phyloP scores from a whole-genome alignment of 1,140 invertebrate species.

The Tetraneura akinire region DNA sequence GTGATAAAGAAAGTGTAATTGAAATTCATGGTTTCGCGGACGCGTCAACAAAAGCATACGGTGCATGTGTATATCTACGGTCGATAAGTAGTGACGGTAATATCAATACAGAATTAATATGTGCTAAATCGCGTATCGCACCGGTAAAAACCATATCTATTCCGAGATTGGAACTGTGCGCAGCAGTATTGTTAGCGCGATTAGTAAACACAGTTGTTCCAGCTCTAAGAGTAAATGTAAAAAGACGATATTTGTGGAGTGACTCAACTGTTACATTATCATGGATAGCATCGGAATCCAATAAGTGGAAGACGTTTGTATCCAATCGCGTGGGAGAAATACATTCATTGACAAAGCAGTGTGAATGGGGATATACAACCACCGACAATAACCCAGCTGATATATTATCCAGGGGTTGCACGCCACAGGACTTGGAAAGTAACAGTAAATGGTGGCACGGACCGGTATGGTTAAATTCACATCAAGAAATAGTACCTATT shows the following conservation, averaged over 20 bases:
- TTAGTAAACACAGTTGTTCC: background rate
- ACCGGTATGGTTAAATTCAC: background rate
- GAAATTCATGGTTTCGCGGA: constrained; percentile 38
- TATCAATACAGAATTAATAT: background rate
- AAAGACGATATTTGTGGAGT: constrained; percentile 51
- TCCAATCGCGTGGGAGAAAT: constrained; percentile 54
- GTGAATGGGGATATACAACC: constrained; percentile 55
- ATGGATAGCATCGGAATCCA: constrained; percentile 44
- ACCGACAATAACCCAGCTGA: constrained; percentile 53
- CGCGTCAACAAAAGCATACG: constrained; percentile 19
- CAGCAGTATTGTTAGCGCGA: background rate
- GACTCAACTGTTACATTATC: constrained; percentile 39
- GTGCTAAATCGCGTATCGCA: background rate
- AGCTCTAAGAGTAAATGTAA: background rate
- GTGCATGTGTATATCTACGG: constrained; percentile 3
- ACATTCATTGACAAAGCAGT: constrained; percentile 53
- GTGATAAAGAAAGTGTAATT: background rate
- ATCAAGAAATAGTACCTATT: too few relatives aligned
- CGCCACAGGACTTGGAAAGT: constrained; percentile 55
- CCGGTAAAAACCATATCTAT: background rate
- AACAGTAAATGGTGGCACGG: constrained; percentile 50
- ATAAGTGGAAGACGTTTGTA: constrained; percentile 34
- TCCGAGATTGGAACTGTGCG: constrained; percentile 2
- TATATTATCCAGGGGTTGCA: constrained; percentile 52
- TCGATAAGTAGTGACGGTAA: background rate